Percentiles rank a stretch among this genome's conserved stretches.
Conservation (phyloP, 2,797 vertebrate species). For the Masticophis lateralis region DNA sequence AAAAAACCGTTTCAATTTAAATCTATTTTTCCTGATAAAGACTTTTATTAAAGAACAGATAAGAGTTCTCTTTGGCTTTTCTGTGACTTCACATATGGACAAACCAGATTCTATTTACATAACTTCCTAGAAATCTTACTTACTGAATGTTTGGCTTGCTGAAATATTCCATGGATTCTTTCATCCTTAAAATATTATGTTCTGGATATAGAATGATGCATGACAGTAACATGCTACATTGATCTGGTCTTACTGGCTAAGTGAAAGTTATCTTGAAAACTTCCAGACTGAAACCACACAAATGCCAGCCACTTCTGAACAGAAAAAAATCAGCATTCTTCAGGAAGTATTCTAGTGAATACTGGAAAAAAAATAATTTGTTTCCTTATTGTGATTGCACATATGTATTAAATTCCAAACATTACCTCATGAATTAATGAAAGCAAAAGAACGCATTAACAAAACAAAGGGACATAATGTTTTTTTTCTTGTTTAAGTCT, state of each 20-base stretch:
- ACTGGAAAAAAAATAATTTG: neutral
- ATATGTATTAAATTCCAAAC: neutral
- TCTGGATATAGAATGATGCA: neutral
- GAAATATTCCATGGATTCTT: neutral
- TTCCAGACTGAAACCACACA: neutral
- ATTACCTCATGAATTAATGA: neutral
- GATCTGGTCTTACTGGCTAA: neutral
- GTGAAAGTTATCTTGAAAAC: neutral
- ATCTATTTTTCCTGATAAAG: neutral
- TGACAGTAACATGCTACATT: neutral
- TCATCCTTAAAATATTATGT: neutral
- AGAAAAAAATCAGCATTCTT: neutral
- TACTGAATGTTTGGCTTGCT: neutral
- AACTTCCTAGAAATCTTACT: neutral
- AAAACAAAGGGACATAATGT: neutral
- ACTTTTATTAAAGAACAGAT: neutral
- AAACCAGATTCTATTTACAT: neutral
- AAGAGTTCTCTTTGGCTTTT: neutral
- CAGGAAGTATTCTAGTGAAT: neutral
- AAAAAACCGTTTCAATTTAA: neutral
- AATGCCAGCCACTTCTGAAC: neutral
- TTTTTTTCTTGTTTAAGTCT: constrained; percentile 12
- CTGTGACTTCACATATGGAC: neutral
- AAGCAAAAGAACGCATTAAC: constrained; percentile 15
- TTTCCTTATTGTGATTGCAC: neutral